Base-by-base conservation (phyloP, 2,888 invertebrate species). In the Vandiemenella viatica region DNA sequence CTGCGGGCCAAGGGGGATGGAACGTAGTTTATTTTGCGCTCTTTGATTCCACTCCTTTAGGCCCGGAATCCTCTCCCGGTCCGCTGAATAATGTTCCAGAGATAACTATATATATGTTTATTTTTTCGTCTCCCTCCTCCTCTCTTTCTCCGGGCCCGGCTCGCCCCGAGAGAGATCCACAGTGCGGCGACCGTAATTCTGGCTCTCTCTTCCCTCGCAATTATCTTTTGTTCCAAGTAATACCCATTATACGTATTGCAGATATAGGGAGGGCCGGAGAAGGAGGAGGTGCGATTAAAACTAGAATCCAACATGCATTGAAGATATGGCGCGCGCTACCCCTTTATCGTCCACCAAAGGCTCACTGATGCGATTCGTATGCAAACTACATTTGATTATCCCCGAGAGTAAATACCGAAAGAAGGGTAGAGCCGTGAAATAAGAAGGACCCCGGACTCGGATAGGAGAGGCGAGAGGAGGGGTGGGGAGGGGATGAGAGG, bases 331-430 rank as follows among this genome's bases (percentile, higher is more conserved):
- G 43, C 41, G 50, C 45, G 43, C 41, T 50, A 52, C 50, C 52
- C 52, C 52, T 52, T 52, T 52, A 52, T 52, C 51, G 51, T 45
- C 45, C 43, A 43, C 51, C 43, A 48, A 45, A 46, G 32, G 37
- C 51, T 45, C 48, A 43, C 51, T 49, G 47, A 52, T 52, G 52
- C 47, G 52, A 52, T 52, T 50, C 50, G 50, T 52, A 52, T 52
- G 52, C 52, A 50, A 52, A 52, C 49, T 52, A 52, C 52, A 52
- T 52, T 52, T 52, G 52, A 52, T 52, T 52, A 52, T 52, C 52
- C 52, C 52, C 50, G 43, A 49, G 52, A 52, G 52, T 52, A 52
- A 52, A 52, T 52, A 52, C 52, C 52, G 44, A 50, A 46, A 46
- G 47, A 50, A 48, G 49, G 49, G 49, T 32, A 32, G 32, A n/a